Evolutionary conservation across 2,888 invertebrate species (phyloP).

Genomic region (Herminia tarsipennalis): DNA sequence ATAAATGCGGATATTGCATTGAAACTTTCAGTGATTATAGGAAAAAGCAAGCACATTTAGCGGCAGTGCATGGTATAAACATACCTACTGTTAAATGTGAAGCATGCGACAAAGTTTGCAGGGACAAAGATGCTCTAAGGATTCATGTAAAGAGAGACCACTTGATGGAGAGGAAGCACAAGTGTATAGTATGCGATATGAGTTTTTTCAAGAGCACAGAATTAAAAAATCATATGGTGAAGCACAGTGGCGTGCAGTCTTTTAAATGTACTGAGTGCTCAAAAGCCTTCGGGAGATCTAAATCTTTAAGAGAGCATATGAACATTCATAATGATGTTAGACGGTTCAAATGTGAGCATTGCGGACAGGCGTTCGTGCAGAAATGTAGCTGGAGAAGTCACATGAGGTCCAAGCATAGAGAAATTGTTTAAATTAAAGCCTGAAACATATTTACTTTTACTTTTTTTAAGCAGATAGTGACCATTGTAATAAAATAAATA

Average conservation of each 20-base stretch:
- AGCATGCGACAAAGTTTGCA: constrained; percentile 42
- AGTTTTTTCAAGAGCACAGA: constrained; percentile 30
- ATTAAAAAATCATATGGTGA: constrained; percentile 38
- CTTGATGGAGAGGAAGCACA: constrained; percentile 49
- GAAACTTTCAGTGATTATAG: too few relatives aligned
- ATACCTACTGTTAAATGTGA: constrained; percentile 63
- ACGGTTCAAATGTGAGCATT: constrained; percentile 33
- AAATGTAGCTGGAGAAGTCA: constrained; percentile 49
- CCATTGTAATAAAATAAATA: too few relatives aligned
- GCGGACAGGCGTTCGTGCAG: constrained; percentile 40
- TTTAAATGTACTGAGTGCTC: constrained; percentile 63
- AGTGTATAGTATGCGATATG: constrained; percentile 65
- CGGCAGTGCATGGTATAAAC: constrained; percentile 63
- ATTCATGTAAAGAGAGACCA: constrained; percentile 34
- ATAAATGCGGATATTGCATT: too few relatives aligned
- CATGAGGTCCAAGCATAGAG: constrained; percentile 51
- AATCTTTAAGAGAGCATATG: constrained; percentile 47
- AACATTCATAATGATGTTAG: constrained; percentile 47
- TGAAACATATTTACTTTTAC: too few relatives aligned
- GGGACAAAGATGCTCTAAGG: constrained; percentile 8
- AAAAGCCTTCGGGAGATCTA: constrained; percentile 46
- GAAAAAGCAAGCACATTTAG: constrained; percentile 66
- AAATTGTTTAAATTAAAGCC: constrained; percentile 16
- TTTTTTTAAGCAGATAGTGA: too few relatives aligned
- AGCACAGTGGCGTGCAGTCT: constrained; percentile 50